These are phyloP conservation scores for Corynorhinus townsendii DNA, from an alignment of 2,113 vertebrate genomes.

Conservation along the genomic window DNA sequence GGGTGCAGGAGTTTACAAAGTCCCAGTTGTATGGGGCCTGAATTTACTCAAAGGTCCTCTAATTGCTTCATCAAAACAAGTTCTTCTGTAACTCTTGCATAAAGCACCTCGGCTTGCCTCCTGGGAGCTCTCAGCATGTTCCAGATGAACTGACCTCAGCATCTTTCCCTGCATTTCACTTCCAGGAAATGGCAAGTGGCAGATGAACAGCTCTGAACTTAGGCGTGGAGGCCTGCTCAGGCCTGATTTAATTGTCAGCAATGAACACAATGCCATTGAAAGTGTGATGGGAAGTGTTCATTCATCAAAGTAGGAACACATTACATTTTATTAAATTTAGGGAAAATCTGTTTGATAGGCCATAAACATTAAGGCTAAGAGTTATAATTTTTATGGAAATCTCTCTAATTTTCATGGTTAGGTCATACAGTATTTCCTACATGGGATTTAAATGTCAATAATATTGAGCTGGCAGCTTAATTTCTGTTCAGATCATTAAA, in stretches of 20 bases:
- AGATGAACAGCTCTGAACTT: background rate
- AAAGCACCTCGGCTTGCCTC: background rate
- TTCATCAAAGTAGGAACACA: slow-evolving; percentile 40
- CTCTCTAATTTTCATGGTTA: slow-evolving; percentile 22
- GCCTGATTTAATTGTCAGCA: slow-evolving; percentile 65
- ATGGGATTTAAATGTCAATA: slow-evolving; percentile 10
- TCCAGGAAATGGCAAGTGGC: background rate
- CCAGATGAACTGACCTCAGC: background rate
- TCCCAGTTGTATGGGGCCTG: background rate
- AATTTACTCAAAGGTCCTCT: background rate
- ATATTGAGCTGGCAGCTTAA: background rate
- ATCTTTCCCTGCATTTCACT: background rate
- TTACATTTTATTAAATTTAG: slow-evolving; percentile 64
- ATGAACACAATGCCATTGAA: slow-evolving; percentile 25
- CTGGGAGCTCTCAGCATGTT: background rate
- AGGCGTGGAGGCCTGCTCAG: background rate
- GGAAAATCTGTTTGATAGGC: slow-evolving; percentile 38
- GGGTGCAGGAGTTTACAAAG: background rate
- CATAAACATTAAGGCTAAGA: slow-evolving; percentile 47
- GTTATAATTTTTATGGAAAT: slow-evolving; percentile 29
- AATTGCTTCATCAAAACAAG: background rate
- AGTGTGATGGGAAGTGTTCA: slow-evolving; percentile 48
- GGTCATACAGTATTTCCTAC: slow-evolving; percentile 1
- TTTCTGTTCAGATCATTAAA: slow-evolving; percentile 49
- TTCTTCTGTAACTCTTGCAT: background rate